Evolutionary conservation across 2,888 invertebrate genomes (phyloP), one percentile per base, ranked within the genome.

Genomic region (Tillus elongatus): DNA sequence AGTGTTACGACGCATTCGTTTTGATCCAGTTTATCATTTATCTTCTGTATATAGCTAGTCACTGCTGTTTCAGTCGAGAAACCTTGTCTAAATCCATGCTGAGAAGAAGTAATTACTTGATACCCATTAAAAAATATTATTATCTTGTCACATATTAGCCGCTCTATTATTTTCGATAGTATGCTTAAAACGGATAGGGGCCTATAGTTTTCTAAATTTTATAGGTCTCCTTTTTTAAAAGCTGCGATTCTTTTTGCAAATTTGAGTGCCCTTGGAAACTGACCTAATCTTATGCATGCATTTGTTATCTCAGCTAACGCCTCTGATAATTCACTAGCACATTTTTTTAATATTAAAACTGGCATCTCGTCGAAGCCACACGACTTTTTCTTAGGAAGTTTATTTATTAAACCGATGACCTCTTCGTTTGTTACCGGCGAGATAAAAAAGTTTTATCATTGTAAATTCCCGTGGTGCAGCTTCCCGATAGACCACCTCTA

Each of bases 331-430:
- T 8, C 6, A 19, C 24, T n/a, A 19, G 24, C 6, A n/a, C 24
- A 19, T n/a, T 19, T n/a, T n/a, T 19, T 19, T 6, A 19, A 6
- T 6, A 19, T 19, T 8, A 19, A 8, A 8, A 19, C 24, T n/a
- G 24, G 24, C 6, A 19, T n/a, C n/a, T 19, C 24, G n/a, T 19
- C 24, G n/a, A 19, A 8, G 24, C 24, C 24, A 8, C 6, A 8
- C 6, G 24, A 19, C 24, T 19, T 19, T 19, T 19, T 19, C 6
- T 19, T 19, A 19, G 24, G 24, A 19, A 19, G 24, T n/a, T 19
- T 19, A 8, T 19, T 19, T 6, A 19, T 19, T 19, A 19, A 6
- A 19, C 6, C 6, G 6, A 8, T 6, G 24, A 19, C 24, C 24
- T 19, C 24, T 19, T 19, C 24, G 6, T 19, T 19, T 8, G 24